Conservation (phyloP, 1,140 invertebrate species). For the Conus ventricosus region DNA sequence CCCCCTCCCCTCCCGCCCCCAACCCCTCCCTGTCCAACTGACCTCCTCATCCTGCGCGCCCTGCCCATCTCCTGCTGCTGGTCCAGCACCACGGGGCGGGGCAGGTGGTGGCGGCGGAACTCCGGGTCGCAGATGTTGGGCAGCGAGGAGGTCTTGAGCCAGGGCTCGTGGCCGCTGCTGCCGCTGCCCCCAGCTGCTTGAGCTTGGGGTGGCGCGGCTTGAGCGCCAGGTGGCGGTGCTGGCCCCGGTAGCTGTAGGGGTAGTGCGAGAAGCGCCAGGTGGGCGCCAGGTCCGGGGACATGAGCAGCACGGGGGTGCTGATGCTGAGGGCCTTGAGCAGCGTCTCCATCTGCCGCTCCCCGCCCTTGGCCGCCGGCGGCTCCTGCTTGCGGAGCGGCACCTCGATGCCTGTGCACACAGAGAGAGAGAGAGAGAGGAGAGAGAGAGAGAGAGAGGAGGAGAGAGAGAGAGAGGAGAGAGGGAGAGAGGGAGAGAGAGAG, state of each 20-base stretch:
- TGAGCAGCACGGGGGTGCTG: conserved; percentile 50
- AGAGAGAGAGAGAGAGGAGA: background rate
- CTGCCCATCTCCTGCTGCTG: conserved; percentile 20
- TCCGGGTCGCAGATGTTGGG: conserved; percentile 62
- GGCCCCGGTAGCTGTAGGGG: conserved; percentile 41
- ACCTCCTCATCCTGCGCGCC: conserved; percentile 11
- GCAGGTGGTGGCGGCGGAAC: conserved; percentile 14
- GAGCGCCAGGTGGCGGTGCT: conserved; percentile 37
- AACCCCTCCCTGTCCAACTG: background rate
- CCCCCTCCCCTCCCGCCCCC: too few relatives aligned
- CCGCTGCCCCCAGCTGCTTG: conserved; percentile 37
- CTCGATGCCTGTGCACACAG: conserved; percentile 51
- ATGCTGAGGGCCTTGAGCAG: conserved; percentile 55
- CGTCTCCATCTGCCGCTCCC: conserved; percentile 42
- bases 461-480: too few relatives aligned
- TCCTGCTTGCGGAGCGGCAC: conserved; percentile 51
- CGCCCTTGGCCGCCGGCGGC: conserved; percentile 8
- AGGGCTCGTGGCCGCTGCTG: conserved; percentile 42
- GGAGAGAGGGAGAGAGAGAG: too few relatives aligned
- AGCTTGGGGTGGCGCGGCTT: conserved; percentile 33
- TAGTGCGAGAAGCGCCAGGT: conserved; percentile 44
- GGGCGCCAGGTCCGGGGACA: conserved; percentile 49
- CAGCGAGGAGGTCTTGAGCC: conserved; percentile 66
- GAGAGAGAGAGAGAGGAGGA: too few relatives aligned
- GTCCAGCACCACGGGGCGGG: background rate